Base-by-base conservation (phyloP, 2,888 invertebrate genomes). In the Pandemis cinnamomeana region DNA sequence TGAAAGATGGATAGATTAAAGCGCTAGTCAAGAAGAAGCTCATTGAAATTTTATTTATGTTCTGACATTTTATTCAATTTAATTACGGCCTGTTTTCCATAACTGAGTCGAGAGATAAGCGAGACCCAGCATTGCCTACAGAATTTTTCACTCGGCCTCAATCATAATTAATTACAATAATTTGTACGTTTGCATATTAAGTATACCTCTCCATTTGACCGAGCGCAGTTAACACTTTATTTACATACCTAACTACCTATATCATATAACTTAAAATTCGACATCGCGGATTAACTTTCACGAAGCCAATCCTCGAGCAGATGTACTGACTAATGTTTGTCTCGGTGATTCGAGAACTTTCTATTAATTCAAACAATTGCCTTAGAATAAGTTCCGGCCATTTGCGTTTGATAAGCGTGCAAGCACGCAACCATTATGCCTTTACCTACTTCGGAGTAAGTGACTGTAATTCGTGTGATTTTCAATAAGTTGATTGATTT, bases 321-420 rank as follows among this genome's bases (percentile, higher is more conserved):
- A 70, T 74, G 66, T 69, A 67, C 69, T 64, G 60, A 73, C 51
- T 66, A 70, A 71, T 77, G 75, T 73, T 77, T 76, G 75, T 72
- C 75, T 75, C 75, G n/a, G 69, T 73, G 71, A 76, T 79, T 79
- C 76, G 80, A 81, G 83, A 81, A 81, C 84, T 86, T 86, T 84
- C 84, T 84, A 83, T 80, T 79, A 74, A 80, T 80, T 81, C 77
- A 75, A 74, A 70, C 71, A 74, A 76, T 76, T 72, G 76, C 74
- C 74, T 73, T 77, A 42, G 53, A 63, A 72, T 76, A 61, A 67
- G 78, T 76, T 78, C 78, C 78, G 77, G 76, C 64, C 63, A 67
- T 71, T 75, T 58, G 60, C 55, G 64, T 66, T 66, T 67, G 74
- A 74, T 67, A 60, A 61, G 71, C 69, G 53, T 67, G 70, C 70